Percentiles rank a stretch among this genome's conserved stretches.
phyloP scores from a whole-genome alignment of 2,113 vertebrate genomes.

The Dasypus novemcinctus region DNA sequence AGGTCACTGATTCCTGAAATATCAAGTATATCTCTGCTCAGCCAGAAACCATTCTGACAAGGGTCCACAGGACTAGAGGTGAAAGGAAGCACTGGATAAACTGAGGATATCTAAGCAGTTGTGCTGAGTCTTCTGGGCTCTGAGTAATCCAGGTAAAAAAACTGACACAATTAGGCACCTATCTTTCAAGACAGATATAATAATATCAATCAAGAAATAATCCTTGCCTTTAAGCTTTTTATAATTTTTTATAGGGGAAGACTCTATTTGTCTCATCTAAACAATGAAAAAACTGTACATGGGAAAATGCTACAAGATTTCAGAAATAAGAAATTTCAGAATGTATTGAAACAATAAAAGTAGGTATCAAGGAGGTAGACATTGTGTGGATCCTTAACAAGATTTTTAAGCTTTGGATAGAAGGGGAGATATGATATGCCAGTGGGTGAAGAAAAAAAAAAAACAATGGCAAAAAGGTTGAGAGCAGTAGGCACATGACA shows the following conservation, averaged over 20 bases:
- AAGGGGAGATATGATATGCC: background rate
- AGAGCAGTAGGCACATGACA: background rate
- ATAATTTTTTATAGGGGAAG: background rate
- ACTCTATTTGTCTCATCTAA: background rate
- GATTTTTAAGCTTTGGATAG: background rate
- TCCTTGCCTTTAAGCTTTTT: background rate
- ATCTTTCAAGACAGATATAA: background rate
- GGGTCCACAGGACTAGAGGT: too few species aligned
- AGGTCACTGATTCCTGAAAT: constrained; percentile 59
- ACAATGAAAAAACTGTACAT: background rate
- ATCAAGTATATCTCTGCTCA: background rate
- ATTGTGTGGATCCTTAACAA: background rate
- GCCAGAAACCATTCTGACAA: background rate
- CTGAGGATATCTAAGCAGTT: background rate
- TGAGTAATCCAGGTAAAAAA: background rate
- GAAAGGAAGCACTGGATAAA: background rate
- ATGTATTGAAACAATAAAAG: background rate
- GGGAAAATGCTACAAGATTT: background rate
- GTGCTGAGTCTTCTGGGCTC: background rate
- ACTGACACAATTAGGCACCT: background rate
- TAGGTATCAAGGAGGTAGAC: background rate
- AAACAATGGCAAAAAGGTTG: background rate
- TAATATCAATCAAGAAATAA: background rate
- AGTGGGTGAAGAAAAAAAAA: background rate
- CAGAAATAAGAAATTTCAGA: background rate